Percentiles rank a stretch among this genome's conserved stretches.
These are phyloP conservation scores for Pterois miles DNA, from an alignment of 2,797 vertebrate genomes.

Conservation along the genomic window DNA sequence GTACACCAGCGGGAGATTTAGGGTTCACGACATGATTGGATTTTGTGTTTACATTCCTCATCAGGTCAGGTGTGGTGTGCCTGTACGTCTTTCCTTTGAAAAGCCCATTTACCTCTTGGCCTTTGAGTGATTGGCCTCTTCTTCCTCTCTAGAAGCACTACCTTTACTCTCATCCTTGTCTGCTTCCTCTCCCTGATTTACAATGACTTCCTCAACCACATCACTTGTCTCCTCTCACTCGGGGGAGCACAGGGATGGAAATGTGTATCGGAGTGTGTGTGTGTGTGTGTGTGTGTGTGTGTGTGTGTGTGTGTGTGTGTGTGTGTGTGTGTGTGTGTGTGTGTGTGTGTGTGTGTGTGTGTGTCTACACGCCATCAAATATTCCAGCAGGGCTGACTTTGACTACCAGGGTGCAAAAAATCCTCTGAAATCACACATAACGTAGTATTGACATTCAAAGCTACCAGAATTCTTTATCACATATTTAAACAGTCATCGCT, in stretches of 20 bases:
- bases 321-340: background rate
- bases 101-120: slow-evolving; percentile 5
- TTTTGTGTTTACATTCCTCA: background rate
- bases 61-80: background rate
- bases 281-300: background rate
- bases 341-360: background rate
- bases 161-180: background rate
- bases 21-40: background rate
- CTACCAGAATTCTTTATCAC: too few relatives aligned
- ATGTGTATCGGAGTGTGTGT: background rate
- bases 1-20: too few relatives aligned
- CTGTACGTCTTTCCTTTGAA: background rate
- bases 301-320: background rate
- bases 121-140: background rate
- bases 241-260: background rate
- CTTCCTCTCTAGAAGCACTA: background rate
- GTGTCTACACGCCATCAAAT: background rate
- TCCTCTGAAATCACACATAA: background rate
- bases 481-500: background rate
- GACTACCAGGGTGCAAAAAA: background rate
- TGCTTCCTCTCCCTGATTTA: slow-evolving; percentile 17
- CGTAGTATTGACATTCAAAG: background rate
- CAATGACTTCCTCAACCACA: slow-evolving; percentile 25
- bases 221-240: slow-evolving; percentile 14
- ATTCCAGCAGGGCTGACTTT: background rate